A percentile compares a stretch with the other conserved stretches of the same genome.
These are phyloP conservation scores for Xylocampa areola DNA, from an alignment of 2,888 invertebrate species.

Conservation along the genomic window DNA sequence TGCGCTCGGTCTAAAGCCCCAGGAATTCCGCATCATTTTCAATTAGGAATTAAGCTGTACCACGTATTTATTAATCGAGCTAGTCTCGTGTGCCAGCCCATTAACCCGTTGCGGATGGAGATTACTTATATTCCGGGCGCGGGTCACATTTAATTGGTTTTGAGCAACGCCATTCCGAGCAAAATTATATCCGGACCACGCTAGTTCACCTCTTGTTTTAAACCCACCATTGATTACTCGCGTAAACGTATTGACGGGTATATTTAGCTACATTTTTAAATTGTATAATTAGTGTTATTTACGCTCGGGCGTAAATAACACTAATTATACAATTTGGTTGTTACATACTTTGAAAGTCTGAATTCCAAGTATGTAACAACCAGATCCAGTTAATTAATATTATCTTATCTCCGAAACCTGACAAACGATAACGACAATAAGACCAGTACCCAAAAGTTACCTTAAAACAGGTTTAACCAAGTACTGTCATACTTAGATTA, in stretches of 20 bases:
- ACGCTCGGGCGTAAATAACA: too few relatives aligned
- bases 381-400: too few relatives aligned
- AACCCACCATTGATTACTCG: conserved; percentile 40
- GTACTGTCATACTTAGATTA: conserved; percentile 11
- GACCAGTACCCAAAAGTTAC: too few relatives aligned
- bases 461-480: conserved; percentile 18
- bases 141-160: conserved; percentile 61
- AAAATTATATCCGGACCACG: conserved; percentile 56
- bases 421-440: too few relatives aligned
- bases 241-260: conserved; percentile 17
- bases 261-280: not conserved
- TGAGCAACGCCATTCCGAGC: conserved; percentile 45
- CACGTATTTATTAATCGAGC: conserved; percentile 30
- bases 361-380: too few relatives aligned
- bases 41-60: conserved; percentile 23
- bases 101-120: conserved; percentile 41
- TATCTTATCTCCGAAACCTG: too few relatives aligned
- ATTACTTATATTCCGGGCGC: conserved; percentile 45
- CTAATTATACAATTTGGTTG: too few relatives aligned
- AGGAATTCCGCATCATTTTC: conserved; percentile 17
- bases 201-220: conserved; percentile 37
- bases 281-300: too few relatives aligned
- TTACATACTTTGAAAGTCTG: too few relatives aligned
- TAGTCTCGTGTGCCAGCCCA: conserved; percentile 31
- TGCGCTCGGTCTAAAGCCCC: not conserved